A percentile compares a stretch with the other conserved stretches of the same genome.
These are phyloP conservation scores for Pseudochirops corinnae DNA, from an alignment of 2,797 vertebrate genomes.

Conservation along the genomic window DNA sequence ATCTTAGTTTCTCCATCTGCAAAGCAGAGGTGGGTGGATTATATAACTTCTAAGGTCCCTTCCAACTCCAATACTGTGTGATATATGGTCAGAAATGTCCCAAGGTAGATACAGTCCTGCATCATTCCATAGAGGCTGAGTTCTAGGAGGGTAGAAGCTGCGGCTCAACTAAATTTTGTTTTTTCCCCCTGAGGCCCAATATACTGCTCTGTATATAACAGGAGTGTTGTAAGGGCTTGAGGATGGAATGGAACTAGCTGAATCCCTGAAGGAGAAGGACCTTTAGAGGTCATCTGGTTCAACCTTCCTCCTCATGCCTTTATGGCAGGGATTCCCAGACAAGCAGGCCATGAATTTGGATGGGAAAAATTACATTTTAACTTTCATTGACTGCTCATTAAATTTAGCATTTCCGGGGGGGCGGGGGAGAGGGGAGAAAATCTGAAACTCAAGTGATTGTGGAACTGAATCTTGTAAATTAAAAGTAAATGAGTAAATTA, in stretches of 20 bases:
- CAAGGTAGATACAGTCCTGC: fast-evolving
- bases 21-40: fast-evolving
- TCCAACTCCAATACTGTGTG: not conserved
- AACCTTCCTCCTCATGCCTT: not conserved
- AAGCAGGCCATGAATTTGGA: not conserved
- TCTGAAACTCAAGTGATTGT: no score
- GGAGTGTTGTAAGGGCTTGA: not conserved
- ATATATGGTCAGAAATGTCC: no score
- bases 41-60: not conserved
- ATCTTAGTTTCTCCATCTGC: fast-evolving
- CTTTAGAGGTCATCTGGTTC: not conserved
- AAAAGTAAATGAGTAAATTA: no score
- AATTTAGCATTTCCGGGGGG: not conserved
- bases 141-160: not conserved
- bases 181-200: not conserved
- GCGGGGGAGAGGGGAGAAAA: no score
- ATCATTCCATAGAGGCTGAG: not conserved
- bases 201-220: not conserved
- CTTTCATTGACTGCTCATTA: not conserved
- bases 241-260: not conserved
- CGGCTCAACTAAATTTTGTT: not conserved
- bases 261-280: not conserved
- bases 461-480: no score
- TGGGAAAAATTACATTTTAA: not conserved
- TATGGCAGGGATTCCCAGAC: not conserved